Evolutionary conservation across 1,140 invertebrate species (phyloP).

Genomic region (Drosophila teissieri): DNA sequence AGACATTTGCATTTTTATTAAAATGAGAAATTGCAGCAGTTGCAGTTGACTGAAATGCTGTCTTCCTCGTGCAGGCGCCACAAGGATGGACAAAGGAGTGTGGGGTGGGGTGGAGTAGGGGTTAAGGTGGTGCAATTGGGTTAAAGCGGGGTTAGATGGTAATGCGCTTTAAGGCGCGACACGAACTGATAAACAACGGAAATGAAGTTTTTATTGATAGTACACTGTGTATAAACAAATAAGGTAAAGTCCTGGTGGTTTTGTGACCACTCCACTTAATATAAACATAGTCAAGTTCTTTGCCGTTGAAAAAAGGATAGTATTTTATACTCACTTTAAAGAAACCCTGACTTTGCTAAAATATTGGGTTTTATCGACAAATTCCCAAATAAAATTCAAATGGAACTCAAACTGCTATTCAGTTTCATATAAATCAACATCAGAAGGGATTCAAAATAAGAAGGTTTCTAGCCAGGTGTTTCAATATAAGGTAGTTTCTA

Average conservation of each 20-base stretch:
- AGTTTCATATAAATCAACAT: too few relatives aligned
- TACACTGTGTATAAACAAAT: slow-evolving; percentile 16
- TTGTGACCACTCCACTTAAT: too few relatives aligned
- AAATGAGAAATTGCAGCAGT: slow-evolving; percentile 77
- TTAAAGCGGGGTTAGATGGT: slow-evolving; percentile 3
- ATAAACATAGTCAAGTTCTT: too few relatives aligned
- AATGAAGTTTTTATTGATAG: slow-evolving; percentile 26
- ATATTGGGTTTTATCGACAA: too few relatives aligned
- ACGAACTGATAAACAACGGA: slow-evolving; percentile 17
- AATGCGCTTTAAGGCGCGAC: background rate
- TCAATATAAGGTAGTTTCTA: too few relatives aligned
- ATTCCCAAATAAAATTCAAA: too few relatives aligned
- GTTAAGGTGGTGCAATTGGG: slow-evolving; percentile 4
- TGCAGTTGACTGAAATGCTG: slow-evolving; percentile 54
- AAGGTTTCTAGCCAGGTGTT: too few relatives aligned
- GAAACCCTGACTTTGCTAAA: too few relatives aligned
- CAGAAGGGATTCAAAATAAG: too few relatives aligned
- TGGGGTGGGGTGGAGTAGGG: background rate
- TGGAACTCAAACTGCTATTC: too few relatives aligned
- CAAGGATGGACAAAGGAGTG: slow-evolving; percentile 31
- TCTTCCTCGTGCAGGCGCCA: slow-evolving; percentile 34
- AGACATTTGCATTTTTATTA: slow-evolving; percentile 81
- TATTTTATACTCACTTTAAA: too few relatives aligned
- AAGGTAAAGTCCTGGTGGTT: background rate
- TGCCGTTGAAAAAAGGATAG: too few relatives aligned